Base-by-base conservation (phyloP, 1,140 invertebrate species). In the Acromyrmex echinatior region DNA sequence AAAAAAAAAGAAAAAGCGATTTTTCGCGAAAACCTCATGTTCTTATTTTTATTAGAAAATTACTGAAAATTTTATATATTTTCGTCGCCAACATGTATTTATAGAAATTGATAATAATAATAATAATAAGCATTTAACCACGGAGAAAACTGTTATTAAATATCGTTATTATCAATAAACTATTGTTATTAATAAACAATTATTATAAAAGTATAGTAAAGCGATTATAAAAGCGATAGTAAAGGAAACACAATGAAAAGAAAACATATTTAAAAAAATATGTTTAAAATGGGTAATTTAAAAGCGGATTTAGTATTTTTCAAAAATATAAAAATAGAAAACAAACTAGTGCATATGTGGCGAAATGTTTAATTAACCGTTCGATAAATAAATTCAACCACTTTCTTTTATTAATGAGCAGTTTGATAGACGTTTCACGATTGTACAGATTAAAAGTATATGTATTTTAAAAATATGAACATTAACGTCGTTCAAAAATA, bases 351-450 rank as follows among this genome's bases (percentile, higher is more conserved):
- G 12, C 10, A 12, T 25, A 10, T n/a, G 18, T 16, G 10, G 31
- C 35, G 14, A 73, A 53, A 82, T 58, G 1, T 1, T 25, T 25
- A 25, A n/a, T 68, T 49, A n/a, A 58, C 10, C 14, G 16, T 28
- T 71, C 4, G 18, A 73, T 31, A 35, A 82, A 74, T n/a, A 82
- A 60, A 60, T 62, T 60, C 9, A 60, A 62, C 7, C 25, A 5
- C n/a, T 49, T 21, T 31, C 14, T 5, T 60, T 82, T 25, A 62
- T 49, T 35, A 74, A 74, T 35, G 16, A 16, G 3, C 60, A 58
- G n/a, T 73, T 82, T 60, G 79, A 81, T 58, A 39, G 56, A 74
- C 68, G 4, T 76, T 14, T 74, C 53, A 18, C 9, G 2, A 62
- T 31, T 12, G 14, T n/a, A 25, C 14, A 56, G 5, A 49, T 63